Conservation (phyloP, 2,888 invertebrate species). For the Drosophila maculinotata region DNA sequence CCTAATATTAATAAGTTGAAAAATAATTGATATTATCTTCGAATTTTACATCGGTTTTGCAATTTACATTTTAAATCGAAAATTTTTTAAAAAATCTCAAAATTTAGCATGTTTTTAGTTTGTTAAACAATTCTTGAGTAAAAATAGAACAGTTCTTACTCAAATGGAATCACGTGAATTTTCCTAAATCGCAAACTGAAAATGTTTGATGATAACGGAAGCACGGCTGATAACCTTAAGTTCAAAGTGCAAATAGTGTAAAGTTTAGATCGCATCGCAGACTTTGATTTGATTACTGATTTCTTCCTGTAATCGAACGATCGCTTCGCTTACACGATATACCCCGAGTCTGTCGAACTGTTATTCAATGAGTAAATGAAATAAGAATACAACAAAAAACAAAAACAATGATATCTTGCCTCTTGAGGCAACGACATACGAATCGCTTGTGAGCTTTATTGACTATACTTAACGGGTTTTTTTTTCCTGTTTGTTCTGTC, state of each 20-base stretch:
- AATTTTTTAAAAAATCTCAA: no score
- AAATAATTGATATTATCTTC: no score
- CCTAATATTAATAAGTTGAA: no score
- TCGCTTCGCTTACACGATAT: conserved; percentile 13
- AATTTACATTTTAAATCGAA: no score
- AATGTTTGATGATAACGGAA: background rate
- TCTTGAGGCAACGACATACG: conserved; percentile 22
- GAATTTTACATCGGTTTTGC: no score
- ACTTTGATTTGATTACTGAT: background rate
- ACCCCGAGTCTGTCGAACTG: conserved; percentile 10
- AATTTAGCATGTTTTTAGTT: no score
- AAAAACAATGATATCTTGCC: conserved; percentile 39
- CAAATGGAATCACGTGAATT: background rate
- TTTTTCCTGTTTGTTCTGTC: conserved; percentile 10
- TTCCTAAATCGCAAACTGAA: background rate
- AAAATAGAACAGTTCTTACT: no score
- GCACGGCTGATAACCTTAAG: background rate
- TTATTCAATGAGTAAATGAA: conserved; percentile 23
- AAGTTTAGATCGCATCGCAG: conserved; percentile 2
- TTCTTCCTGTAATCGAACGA: conserved; percentile 8
- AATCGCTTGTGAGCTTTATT: conserved; percentile 38
- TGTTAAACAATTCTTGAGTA: no score
- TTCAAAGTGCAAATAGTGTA: background rate
- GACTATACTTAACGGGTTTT: conserved; percentile 37
- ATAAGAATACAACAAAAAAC: conserved; percentile 17